Evolutionary conservation across 2,797 vertebrate species (phyloP).

Genomic region (Spea hammondii): DNA sequence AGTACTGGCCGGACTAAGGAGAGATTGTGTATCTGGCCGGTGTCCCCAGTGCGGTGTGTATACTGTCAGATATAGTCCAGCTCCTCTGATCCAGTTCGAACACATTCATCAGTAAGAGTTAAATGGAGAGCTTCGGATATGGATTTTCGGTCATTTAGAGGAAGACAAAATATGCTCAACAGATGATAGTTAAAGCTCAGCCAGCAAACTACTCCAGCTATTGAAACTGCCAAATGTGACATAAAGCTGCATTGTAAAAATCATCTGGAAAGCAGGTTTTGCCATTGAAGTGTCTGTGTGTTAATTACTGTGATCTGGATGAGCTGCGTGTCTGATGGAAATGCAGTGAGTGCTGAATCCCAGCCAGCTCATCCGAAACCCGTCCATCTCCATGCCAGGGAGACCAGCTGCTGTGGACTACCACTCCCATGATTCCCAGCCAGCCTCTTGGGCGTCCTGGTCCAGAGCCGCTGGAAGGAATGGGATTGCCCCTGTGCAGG

Average conservation of each 20-base stretch:
- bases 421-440: constrained; percentile 55
- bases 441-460: constrained; percentile 59
- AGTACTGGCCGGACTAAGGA: no score
- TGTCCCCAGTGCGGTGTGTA: no score
- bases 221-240: constrained; percentile 79
- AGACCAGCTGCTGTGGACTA: constrained; percentile 49
- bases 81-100: neutral
- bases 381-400: constrained; percentile 68
- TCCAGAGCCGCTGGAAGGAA: no score
- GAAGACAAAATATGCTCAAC: constrained; percentile 74
- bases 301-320: constrained; percentile 80
- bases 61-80: no score
- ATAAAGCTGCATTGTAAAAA: constrained; percentile 81
- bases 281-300: constrained; percentile 75
- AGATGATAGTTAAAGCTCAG: constrained; percentile 73
- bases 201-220: constrained; percentile 76
- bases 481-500: no score
- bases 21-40: no score
- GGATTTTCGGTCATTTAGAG: constrained; percentile 13
- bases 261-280: constrained; percentile 81
- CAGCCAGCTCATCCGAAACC: constrained; percentile 70
- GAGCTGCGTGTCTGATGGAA: constrained; percentile 73
- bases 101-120: neutral
- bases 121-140: constrained; percentile 1
- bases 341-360: constrained; percentile 68